Base-by-base conservation (phyloP, 2,113 vertebrate genomes). In the Chelonoidis abingdonii region DNA sequence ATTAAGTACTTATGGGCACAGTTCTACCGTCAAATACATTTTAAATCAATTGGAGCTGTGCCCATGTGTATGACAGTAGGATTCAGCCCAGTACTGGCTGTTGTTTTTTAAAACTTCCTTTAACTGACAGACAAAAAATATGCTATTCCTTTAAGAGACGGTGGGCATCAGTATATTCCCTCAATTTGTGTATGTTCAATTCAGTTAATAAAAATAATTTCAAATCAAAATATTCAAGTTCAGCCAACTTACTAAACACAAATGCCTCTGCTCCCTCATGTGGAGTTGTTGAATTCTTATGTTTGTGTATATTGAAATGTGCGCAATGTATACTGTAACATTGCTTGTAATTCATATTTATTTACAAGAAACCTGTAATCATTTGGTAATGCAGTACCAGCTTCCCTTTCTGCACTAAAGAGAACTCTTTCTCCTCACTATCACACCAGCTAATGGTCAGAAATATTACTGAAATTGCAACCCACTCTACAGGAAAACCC, bases 271-370 rank as follows among this genome's bases (percentile, higher is more conserved):
- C 56, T 25, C 92, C 44, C 29, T 86, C 24, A 21, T 85, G 31
- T 79, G 25, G 24, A 84, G 49, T 19, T 69, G 62, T 19, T 83
- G 41, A 8, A 72, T 35, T 89, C 5, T 89, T 93, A 85, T 76
- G 92, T 92, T 54, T 83, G 4, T 21, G 5, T 54, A 47, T 78
- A 27, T 22, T 72, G 65, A 72, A 72, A 72, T 78, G 4, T 83
- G 49, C 24, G 35, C 89, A 88, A 56, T 75, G 5, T 80, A 62
- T 95, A 56, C 24, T 80, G 53, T 83, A 56, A 50, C 0, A 10
- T 44, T 62, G 69, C 38, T 62, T 92, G 94, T 50, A 41, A 35
- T 93, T 96, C 25, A 47, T 86, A 80, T 89, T 94, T 92, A 10
- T 75, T 38, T 93, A 93, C 76, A 87, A 84, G 80, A 35, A 80